phyloP scores from a whole-genome alignment of 64 coral and sea anemone species.

The Montipora sp. region DNA sequence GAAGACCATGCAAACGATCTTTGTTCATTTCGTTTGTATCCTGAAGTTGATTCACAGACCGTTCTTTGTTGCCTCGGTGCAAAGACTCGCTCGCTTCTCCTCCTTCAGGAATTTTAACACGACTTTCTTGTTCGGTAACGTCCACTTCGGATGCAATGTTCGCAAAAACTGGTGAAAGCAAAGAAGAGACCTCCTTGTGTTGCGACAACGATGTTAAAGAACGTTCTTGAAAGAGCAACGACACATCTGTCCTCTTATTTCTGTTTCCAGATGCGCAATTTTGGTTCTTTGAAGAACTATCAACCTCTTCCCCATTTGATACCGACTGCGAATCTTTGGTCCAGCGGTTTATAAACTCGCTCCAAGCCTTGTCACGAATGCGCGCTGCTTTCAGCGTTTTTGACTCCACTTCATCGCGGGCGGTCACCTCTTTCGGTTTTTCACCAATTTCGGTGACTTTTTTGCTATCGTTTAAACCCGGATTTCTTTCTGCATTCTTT shows the following conservation, averaged over 20 bases:
- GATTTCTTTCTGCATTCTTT: not conserved
- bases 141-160: not conserved
- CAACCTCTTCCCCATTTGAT: not conserved
- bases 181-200: not conserved
- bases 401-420: not conserved
- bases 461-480: not conserved
- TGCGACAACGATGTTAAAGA: not conserved
- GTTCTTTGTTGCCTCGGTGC: not conserved
- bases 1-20: not conserved
- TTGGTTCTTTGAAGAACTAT: not conserved
- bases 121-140: not conserved
- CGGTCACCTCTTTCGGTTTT: not conserved
- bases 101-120: not conserved
- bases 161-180: not conserved
- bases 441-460: not conserved
- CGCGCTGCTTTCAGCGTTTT: not conserved
- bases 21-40: not conserved
- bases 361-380: not conserved
- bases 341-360: slow-evolving; percentile 22
- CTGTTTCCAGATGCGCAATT: not conserved
- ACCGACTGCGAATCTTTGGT: not conserved
- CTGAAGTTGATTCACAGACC: not conserved
- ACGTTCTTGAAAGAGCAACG: not conserved
- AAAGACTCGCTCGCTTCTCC: not conserved
- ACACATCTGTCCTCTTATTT: not conserved